These are phyloP conservation scores for Conchocele bisecta DNA, from an alignment of 2,888 invertebrate species.

Conservation along the genomic window DNA sequence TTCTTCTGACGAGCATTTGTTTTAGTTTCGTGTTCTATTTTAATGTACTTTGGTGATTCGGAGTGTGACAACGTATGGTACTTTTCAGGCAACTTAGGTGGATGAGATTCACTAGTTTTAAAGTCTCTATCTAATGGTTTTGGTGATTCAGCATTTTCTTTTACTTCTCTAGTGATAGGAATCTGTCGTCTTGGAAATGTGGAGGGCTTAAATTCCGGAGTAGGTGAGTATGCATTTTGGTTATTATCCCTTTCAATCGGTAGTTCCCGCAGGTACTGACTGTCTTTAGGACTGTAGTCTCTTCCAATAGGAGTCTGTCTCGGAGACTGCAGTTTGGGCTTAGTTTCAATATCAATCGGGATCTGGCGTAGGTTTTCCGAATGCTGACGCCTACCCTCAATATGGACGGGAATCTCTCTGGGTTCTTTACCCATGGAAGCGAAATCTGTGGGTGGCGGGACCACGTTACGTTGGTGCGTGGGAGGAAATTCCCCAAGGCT, in stretches of 20 bases:
- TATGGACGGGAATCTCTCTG: slow-evolving; percentile 53
- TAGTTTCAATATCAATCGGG: slow-evolving; percentile 36
- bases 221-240: not conserved
- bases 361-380: slow-evolving; percentile 44
- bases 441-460: slow-evolving; percentile 52
- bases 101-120: not conserved
- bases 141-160: slow-evolving; percentile 5
- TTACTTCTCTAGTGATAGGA: slow-evolving; percentile 7
- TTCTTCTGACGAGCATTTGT: slow-evolving; percentile 46
- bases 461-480: slow-evolving; percentile 25
- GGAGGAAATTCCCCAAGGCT: slow-evolving; percentile 38
- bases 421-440: slow-evolving; percentile 44
- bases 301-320: slow-evolving; percentile 3
- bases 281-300: too few relatives aligned
- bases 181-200: not conserved
- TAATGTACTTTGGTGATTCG: slow-evolving; percentile 30
- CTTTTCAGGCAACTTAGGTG: not conserved
- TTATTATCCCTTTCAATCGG: slow-evolving; percentile 6
- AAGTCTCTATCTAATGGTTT: slow-evolving; percentile 8
- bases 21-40: slow-evolving; percentile 43
- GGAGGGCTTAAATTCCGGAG: not conserved
- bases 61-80: not conserved
- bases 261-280: not conserved
- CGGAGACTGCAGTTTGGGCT: not conserved
- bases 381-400: slow-evolving; percentile 47